These are phyloP conservation scores for Matsumyia berberina DNA, from an alignment of 2,888 invertebrate genomes.

Conservation along the genomic window DNA sequence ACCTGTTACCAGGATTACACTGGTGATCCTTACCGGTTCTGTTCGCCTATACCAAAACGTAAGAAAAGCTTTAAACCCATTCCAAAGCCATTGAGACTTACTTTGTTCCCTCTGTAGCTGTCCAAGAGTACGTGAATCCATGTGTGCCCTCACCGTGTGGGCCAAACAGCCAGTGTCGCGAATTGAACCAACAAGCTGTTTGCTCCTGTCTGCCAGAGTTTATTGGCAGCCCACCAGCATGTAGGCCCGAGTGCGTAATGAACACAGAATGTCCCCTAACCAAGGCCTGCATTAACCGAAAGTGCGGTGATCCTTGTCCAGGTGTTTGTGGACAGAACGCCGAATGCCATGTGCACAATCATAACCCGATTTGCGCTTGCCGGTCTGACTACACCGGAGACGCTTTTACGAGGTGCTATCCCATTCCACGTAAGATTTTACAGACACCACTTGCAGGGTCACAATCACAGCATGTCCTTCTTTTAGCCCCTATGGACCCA, in stretches of 20 bases:
- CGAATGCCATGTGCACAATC: conserved; percentile 88
- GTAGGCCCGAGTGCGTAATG: conserved; percentile 90
- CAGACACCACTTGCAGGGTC: conserved; percentile 51
- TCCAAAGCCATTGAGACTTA: neutral
- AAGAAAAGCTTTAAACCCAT: conserved; percentile 81
- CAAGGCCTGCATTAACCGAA: conserved; percentile 87
- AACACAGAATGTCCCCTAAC: conserved; percentile 88
- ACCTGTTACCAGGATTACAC: conserved; percentile 88
- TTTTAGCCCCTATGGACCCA: conserved; percentile 79
- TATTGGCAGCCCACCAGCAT: conserved; percentile 90
- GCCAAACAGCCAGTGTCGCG: conserved; percentile 86
- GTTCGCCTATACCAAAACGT: conserved; percentile 86
- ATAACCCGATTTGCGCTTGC: conserved; percentile 88
- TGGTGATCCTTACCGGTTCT: conserved; percentile 89
- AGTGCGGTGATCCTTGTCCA: conserved; percentile 89
- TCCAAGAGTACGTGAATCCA: conserved; percentile 84
- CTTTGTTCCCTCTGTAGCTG: conserved; percentile 61
- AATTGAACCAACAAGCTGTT: conserved; percentile 86
- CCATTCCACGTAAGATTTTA: conserved; percentile 80
- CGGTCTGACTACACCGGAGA: conserved; percentile 87
- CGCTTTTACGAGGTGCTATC: conserved; percentile 87
- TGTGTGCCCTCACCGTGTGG: conserved; percentile 89
- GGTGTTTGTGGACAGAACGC: conserved; percentile 87
- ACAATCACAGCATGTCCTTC: conserved; percentile 13
- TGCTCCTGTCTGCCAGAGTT: conserved; percentile 90